Conservation (phyloP, 2,113 vertebrate species). For the Clarias magur region DNA sequence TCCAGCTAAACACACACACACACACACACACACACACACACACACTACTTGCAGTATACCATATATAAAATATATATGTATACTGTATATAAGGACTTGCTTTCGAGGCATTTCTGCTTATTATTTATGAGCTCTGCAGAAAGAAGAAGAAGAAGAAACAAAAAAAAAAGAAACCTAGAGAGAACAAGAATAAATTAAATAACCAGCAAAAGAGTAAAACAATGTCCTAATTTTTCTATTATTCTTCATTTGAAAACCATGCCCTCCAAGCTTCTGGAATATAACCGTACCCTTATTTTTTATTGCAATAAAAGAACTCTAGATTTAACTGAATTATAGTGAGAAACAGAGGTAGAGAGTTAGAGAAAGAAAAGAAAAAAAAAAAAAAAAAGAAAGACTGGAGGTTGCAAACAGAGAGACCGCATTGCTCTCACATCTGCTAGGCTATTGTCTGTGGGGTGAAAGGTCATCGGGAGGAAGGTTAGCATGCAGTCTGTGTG, state of each 20-base stretch:
- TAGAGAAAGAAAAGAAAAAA: too few species aligned
- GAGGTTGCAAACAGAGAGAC: slow-evolving; percentile 16
- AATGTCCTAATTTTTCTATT: slow-evolving; percentile 24
- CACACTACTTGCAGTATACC: neutral
- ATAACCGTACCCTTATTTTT: slow-evolving; percentile 11
- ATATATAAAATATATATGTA: neutral
- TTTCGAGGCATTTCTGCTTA: neutral
- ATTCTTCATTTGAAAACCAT: slow-evolving; percentile 12
- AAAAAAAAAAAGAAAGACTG: neutral
- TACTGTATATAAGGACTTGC: neutral
- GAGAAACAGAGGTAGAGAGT: too few species aligned
- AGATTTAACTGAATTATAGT: slow-evolving; percentile 2
- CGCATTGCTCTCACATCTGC: slow-evolving; percentile 40
- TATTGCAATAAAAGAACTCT: slow-evolving; percentile 10
- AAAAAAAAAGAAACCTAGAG: too few species aligned
- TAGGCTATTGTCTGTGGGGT: slow-evolving; percentile 35
- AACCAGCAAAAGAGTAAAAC: slow-evolving; percentile 7
- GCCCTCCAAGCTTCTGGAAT: slow-evolving; percentile 5
- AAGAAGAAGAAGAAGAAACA: too few species aligned
- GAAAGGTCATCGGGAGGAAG: slow-evolving; percentile 41
- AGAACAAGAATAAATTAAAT: neutral
- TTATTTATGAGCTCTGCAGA: neutral
- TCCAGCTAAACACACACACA: neutral
- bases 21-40: neutral
- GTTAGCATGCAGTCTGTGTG: slow-evolving; percentile 44